Conservation (phyloP, 2,797 vertebrate species). For the Cichlasoma orientale region DNA sequence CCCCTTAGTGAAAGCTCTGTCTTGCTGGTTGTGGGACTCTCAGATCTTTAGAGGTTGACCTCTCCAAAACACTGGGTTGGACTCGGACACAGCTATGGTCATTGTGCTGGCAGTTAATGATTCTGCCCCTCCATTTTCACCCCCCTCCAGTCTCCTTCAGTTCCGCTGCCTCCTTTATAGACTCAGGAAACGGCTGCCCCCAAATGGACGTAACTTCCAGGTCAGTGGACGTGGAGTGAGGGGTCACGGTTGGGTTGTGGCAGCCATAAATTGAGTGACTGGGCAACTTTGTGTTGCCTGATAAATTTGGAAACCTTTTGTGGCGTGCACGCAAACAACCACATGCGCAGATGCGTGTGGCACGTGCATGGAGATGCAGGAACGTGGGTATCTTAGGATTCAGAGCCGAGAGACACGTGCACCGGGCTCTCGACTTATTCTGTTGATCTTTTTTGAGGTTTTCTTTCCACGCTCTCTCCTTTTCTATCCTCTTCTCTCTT, state of each 20-base stretch:
- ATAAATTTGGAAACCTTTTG: conserved; percentile 18
- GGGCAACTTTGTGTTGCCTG: conserved; percentile 23
- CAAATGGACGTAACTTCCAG: conserved; percentile 79
- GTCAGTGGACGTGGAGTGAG: conserved; percentile 70
- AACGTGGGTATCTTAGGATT: background rate
- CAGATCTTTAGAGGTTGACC: conserved; percentile 69
- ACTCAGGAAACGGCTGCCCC: conserved; percentile 72
- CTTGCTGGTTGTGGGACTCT: conserved; percentile 36
- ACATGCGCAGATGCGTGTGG: conserved; percentile 9
- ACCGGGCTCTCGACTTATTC: background rate
- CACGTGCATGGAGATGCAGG: conserved; percentile 18
- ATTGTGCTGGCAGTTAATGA: conserved; percentile 77
- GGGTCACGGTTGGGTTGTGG: conserved; percentile 68
- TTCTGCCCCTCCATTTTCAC: conserved; percentile 71
- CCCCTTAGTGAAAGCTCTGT: conserved; percentile 36
- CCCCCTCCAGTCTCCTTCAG: conserved; percentile 56
- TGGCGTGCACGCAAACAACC: conserved; percentile 5
- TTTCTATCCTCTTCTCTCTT: conserved; percentile 24
- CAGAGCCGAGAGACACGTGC: background rate
- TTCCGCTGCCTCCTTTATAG: conserved; percentile 74
- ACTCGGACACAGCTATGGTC: conserved; percentile 74
- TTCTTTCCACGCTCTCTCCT: background rate
- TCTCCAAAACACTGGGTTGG: conserved; percentile 68
- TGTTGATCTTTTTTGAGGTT: conserved; percentile 4
- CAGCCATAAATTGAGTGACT: conserved; percentile 64